These are phyloP conservation scores for Eulemur rubriventer DNA, from an alignment of 2,797 vertebrate species.

Conservation along the genomic window DNA sequence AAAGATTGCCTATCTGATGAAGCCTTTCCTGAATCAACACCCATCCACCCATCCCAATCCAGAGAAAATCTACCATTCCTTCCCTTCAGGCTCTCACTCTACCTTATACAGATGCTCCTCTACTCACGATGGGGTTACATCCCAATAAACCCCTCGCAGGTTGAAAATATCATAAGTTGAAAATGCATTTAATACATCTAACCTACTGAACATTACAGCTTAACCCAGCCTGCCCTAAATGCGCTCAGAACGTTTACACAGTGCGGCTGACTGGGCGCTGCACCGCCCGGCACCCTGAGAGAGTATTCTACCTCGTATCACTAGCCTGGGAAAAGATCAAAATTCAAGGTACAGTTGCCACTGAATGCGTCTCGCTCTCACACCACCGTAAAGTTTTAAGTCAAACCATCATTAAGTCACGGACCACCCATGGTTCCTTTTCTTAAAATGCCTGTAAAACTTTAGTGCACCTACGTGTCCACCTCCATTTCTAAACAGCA, in stretches of 20 bases:
- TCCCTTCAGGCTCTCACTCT: background rate
- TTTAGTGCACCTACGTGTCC: background rate
- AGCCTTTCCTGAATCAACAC: background rate
- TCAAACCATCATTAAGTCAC: background rate
- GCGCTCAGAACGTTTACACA: background rate
- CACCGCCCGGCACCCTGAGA: too few species aligned
- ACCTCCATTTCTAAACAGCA: background rate
- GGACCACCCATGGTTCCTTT: background rate
- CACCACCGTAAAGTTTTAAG: background rate
- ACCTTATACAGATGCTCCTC: background rate
- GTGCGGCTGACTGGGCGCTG: background rate
- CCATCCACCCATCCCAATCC: too few species aligned
- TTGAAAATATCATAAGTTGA: background rate
- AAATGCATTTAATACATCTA: background rate
- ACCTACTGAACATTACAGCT: background rate
- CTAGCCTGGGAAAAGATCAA: background rate
- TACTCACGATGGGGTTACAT: too few species aligned
- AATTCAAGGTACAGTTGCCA: background rate
- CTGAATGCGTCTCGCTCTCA: rapidly evolving
- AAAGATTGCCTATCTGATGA: background rate
- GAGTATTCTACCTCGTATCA: background rate
- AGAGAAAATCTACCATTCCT: background rate
- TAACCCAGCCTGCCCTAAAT: background rate
- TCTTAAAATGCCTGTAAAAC: background rate
- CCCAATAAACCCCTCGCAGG: background rate